These are phyloP conservation scores for Synanceia verrucosa DNA, from an alignment of 2,797 vertebrate species.

Conservation along the genomic window DNA sequence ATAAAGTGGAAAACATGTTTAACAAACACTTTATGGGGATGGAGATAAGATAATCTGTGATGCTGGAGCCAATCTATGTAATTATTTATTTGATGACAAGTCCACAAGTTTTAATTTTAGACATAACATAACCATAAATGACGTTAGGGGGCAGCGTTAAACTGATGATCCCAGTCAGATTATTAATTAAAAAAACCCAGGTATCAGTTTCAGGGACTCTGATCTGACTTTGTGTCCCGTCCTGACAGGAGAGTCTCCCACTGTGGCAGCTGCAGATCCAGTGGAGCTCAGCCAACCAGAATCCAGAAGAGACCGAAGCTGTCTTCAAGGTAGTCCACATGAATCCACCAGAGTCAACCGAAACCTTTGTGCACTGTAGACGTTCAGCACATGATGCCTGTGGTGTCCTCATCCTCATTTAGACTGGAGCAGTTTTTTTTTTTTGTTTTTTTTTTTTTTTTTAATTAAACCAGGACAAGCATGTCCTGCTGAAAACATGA, in stretches of 20 bases:
- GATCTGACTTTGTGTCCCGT: neutral
- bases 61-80: too few species aligned
- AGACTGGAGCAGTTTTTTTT: too few species aligned
- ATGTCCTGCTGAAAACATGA: neutral
- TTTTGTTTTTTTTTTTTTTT: neutral
- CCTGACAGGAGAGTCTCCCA: conserved; percentile 84
- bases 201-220: too few species aligned
- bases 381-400: neutral
- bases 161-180: too few species aligned
- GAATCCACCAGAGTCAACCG: neutral
- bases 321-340: conserved; percentile 87
- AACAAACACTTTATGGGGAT: neutral
- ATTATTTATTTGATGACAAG: too few species aligned
- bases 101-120: too few species aligned
- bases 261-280: conserved; percentile 90
- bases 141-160: too few species aligned
- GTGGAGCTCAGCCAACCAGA: conserved; percentile 85
- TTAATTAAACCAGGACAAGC: too few species aligned
- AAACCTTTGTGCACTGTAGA: neutral
- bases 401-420: too few species aligned
- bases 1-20: neutral
- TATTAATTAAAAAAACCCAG: too few species aligned
- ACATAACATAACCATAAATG: too few species aligned
- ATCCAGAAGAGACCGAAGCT: conserved; percentile 83
- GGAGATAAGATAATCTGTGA: too few species aligned